Conservation (phyloP, 2,113 vertebrate species). For the Chitala chitala region DNA sequence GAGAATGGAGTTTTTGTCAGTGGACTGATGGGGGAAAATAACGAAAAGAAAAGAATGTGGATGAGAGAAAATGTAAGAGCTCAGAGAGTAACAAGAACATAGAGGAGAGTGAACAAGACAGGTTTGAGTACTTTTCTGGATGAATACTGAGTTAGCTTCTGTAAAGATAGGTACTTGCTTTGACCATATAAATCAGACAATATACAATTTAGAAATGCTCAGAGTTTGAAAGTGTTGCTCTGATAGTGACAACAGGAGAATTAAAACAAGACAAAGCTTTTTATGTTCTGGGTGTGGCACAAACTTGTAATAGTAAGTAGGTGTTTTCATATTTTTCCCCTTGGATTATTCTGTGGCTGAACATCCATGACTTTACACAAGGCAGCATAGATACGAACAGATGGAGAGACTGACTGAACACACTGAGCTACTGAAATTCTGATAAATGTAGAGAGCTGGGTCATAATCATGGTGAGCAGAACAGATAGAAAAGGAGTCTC, state of each 20-base stretch:
- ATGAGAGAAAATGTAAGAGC: not conserved
- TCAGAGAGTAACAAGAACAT: not conserved
- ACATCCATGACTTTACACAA: not conserved
- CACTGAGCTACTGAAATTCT: not conserved
- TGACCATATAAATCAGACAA: no score
- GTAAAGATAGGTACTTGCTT: no score
- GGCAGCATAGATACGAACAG: no score
- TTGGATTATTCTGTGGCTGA: not conserved
- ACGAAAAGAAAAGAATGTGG: not conserved
- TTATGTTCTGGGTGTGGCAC: not conserved
- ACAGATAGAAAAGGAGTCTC: no score
- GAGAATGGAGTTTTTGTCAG: not conserved
- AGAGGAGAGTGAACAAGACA: not conserved
- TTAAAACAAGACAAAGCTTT: not conserved
- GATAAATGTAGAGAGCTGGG: not conserved
- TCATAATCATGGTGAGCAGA: conserved; percentile 21
- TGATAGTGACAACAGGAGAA: no score
- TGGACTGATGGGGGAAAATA: not conserved
- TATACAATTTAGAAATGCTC: no score
- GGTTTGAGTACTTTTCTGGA: no score
- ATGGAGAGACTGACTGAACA: not conserved
- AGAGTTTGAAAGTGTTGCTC: no score
- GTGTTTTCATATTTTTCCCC: not conserved
- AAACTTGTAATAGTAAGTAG: not conserved
- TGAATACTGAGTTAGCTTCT: no score